Evolutionary conservation across 2,888 invertebrate genomes (phyloP), one percentile per base, ranked within the genome.

Genomic region (Cordylochernes scorpioides): DNA sequence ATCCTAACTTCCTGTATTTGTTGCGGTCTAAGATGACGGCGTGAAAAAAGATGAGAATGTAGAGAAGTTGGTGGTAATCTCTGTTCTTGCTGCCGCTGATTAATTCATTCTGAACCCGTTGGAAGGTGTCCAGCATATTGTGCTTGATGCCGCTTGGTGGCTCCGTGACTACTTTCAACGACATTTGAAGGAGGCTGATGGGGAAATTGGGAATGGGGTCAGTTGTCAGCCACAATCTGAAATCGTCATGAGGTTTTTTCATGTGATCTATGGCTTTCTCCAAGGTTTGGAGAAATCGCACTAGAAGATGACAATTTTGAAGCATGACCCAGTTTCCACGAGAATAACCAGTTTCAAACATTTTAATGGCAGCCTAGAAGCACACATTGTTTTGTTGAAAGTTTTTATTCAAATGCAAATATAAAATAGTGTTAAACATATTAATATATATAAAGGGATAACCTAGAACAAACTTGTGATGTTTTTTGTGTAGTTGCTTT

Each of bases 1-100:
- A 86, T 1, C 86, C 86, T 32, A 84, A 71, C 57, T 84, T 84
- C 46, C 74, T 80, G 51, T 84, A 86, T 49, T 80, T 82, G 39
- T 80, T 64, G 25, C 86, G 64, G 52, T 86, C 86, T 67, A 74
- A 51, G 1, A 84, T 71, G 0, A 84, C 82, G 6, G 78, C 84
- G 50, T 86, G 84, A 58, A 84, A 84, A 58, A 86, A 86, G 0
- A 78, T 77, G 24, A 86, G 58, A 2, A 78, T 80, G 49, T 73
- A 86, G 21, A 82, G 63, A 1, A 86, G 58, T 17, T 77, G 62
- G 44, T 69, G 70, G 56, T 70, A 86, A n/a, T 67, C 62, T 1
- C 61, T 57, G 51, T 84, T 82, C 0, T 56, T 45, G 48, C 78
- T 80, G 8, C 64, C 62, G 4, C 72, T 68, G 21, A 84, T 57